Evolutionary conservation across 2,113 vertebrate genomes (phyloP), one percentile per base, ranked within the genome.

Genomic region (Paramormyrops kingsleyae): DNA sequence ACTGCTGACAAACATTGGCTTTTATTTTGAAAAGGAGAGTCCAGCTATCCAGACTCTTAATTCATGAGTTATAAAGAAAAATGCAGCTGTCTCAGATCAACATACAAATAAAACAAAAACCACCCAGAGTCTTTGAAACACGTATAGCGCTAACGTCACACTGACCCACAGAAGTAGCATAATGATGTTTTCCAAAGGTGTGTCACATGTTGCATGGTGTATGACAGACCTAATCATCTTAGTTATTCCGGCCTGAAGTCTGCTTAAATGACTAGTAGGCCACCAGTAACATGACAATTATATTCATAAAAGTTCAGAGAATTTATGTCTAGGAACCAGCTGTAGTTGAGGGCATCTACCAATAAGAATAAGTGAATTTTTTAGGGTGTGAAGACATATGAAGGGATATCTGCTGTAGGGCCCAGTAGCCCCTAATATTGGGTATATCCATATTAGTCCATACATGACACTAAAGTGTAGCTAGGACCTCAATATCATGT

Each of bases 401-500:
- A 88, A 44, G 56, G 5, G 77, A 87, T 31, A 84, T 92, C 93
- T 89, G 35, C 80, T 46, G 90, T 90, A 74, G 91, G 92, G 53
- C 49, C 4, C 52, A 83, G 88, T 80, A 50, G 59, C 3, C 88
- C 84, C 47, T 84, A 87, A 21, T 66, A 88, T 87, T 88, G 93
- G 4, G 92, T 90, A 93, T 93, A 87, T 90, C 95, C 95, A 95
- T 95, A 95, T 96, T 95, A 92, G 95, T 96, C 93, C 92, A 91
- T 87, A 86, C 87, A 92, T 92, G 92, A 91, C 91, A 88, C 92
- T 91, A 95, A 95, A 95, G 91, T 94, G 59, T 83, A 7, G 52
- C 90, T 80, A 91, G 89, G 91, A 91, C 92, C 91, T 92, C 94
- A 94, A 93, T 93, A 94, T 94, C 93, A 93, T 94, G 95, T 95